A percentile compares a stretch with the other conserved stretches of the same genome.
Evolutionary conservation across 1,140 invertebrate genomes (phyloP).

Genomic region (Eumaeus atala): DNA sequence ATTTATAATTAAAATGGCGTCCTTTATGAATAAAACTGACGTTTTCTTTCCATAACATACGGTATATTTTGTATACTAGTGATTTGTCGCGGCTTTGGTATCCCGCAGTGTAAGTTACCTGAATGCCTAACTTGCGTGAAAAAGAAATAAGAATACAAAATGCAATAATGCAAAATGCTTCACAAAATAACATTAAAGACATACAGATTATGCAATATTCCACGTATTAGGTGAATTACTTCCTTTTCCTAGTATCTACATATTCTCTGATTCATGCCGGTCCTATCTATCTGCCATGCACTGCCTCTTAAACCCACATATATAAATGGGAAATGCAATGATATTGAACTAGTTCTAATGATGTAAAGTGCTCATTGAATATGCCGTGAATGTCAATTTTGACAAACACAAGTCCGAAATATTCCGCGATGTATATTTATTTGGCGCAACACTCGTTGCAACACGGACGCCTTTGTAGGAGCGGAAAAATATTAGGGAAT

Average conservation of each 20-base stretch:
- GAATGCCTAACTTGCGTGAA: neutral
- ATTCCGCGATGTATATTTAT: conserved; percentile 4
- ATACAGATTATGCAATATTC: neutral
- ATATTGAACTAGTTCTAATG: neutral
- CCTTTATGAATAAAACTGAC: conserved; percentile 3
- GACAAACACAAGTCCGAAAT: conserved; percentile 1
- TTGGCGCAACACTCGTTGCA: neutral
- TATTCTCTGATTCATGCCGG: neutral
- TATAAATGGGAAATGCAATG: neutral
- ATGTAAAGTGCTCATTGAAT: neutral
- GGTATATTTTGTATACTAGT: neutral
- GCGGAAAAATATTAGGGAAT: neutral
- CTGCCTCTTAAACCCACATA: neutral
- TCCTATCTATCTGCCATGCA: neutral
- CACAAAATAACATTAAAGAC: too few species aligned
- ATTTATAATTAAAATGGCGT: conserved; percentile 9
- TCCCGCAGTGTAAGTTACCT: neutral
- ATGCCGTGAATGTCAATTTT: neutral
- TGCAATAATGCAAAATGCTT: too few species aligned
- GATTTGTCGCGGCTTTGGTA: neutral
- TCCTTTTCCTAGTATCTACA: neutral
- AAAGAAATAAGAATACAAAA: neutral
- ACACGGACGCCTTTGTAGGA: neutral
- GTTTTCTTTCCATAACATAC: neutral
- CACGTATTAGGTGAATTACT: neutral